These are phyloP conservation scores for Craterocephalus amniculus DNA, from an alignment of 2,797 vertebrate genomes.

Conservation along the genomic window DNA sequence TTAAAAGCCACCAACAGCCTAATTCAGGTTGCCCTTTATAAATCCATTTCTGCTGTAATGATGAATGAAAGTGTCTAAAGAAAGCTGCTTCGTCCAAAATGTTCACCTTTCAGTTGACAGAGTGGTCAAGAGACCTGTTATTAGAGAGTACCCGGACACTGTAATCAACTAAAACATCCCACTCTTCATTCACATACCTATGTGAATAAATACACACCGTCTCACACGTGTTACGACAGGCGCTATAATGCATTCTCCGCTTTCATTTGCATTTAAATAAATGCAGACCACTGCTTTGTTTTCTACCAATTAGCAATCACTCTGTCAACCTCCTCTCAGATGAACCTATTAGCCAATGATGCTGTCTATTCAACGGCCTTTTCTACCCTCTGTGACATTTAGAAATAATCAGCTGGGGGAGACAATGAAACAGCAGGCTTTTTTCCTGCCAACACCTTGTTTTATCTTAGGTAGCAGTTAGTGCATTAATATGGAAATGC, in stretches of 20 bases:
- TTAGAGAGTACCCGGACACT: slow-evolving; percentile 20
- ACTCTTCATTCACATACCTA: slow-evolving; percentile 29
- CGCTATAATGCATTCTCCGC: slow-evolving; percentile 3
- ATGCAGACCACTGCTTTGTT: slow-evolving; percentile 40
- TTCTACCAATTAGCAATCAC: slow-evolving; percentile 33
- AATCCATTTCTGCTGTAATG: not conserved
- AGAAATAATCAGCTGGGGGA: slow-evolving; percentile 37
- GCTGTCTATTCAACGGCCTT: slow-evolving; percentile 26
- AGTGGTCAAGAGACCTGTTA: slow-evolving; percentile 33
- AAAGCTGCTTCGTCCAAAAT: slow-evolving; percentile 8
- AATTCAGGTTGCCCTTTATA: slow-evolving; percentile 3
- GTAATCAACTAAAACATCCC: slow-evolving; percentile 34
- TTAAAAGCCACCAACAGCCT: not conserved
- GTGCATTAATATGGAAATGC: slow-evolving; percentile 23
- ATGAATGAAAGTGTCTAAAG: slow-evolving; percentile 3
- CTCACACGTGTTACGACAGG: slow-evolving; percentile 1
- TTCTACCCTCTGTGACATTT: slow-evolving; percentile 49
- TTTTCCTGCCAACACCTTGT: slow-evolving; percentile 30
- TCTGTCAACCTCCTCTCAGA: slow-evolving; percentile 19
- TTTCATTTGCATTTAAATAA: slow-evolving; percentile 55
- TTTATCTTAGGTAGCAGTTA: slow-evolving; percentile 16
- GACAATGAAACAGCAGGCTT: slow-evolving; percentile 28
- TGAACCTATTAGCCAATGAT: slow-evolving; percentile 34
- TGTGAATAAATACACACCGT: slow-evolving; percentile 26
- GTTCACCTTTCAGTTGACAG: slow-evolving; percentile 14